A percentile compares a stretch with the other conserved stretches of the same genome.
These are phyloP conservation scores for Spongilla lacustris DNA, from an alignment of 37 sponge, comb jelly and placozoan species.

Conservation along the genomic window DNA sequence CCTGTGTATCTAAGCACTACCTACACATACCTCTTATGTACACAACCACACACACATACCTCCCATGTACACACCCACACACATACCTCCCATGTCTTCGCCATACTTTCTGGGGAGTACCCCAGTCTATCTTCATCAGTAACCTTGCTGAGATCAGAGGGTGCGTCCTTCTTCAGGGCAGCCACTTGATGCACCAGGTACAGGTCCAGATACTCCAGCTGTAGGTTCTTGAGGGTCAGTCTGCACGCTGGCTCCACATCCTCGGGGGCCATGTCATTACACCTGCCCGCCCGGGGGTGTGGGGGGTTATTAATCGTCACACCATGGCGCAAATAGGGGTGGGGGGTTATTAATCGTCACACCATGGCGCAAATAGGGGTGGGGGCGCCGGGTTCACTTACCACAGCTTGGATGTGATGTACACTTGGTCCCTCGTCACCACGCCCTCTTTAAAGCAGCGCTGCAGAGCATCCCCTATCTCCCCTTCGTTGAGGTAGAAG, in stretches of 20 bases:
- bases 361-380: too few relatives aligned
- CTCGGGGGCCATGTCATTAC: slow-evolving; percentile 18
- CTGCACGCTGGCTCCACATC: slow-evolving; percentile 50
- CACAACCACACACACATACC: not conserved
- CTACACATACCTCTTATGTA: not conserved
- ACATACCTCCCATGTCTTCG: slow-evolving; percentile 27
- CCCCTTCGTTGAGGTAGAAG: slow-evolving; percentile 75
- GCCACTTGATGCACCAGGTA: slow-evolving; percentile 72
- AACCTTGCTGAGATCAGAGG: slow-evolving; percentile 1
- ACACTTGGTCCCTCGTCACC: slow-evolving; percentile 77
- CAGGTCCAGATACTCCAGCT: slow-evolving; percentile 76
- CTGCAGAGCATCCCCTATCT: slow-evolving; percentile 81
- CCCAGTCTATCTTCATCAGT: slow-evolving; percentile 46
- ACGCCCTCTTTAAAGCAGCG: slow-evolving; percentile 74
- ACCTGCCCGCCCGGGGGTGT: slow-evolving; percentile 4
- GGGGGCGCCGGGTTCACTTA: too few relatives aligned
- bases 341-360: too few relatives aligned
- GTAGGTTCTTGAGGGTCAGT: slow-evolving; percentile 63
- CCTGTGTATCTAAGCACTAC: too few relatives aligned
- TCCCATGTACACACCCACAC: not conserved
- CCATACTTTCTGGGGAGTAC: slow-evolving; percentile 33
- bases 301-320: too few relatives aligned
- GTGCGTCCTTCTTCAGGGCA: slow-evolving; percentile 1
- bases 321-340: not conserved
- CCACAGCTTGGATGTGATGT: slow-evolving; percentile 82